A percentile compares a stretch with the other conserved stretches of the same genome.
Conservation (phyloP, 2,888 invertebrate species). For the Pachycephus smyrnensis region DNA sequence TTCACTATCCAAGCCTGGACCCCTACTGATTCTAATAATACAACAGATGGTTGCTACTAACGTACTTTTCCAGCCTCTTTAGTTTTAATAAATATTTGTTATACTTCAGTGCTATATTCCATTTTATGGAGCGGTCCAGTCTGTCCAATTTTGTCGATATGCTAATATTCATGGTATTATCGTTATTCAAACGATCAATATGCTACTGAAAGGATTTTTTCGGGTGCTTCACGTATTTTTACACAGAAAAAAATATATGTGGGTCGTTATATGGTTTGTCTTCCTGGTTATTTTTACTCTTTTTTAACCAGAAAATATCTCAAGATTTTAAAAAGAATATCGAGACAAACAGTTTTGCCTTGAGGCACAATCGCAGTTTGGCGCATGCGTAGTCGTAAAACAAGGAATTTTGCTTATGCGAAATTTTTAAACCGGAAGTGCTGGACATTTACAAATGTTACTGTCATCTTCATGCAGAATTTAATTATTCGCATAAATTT, state of each 20-base stretch:
- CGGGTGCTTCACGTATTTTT: too few relatives aligned
- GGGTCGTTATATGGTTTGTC: not conserved
- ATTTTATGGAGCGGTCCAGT: not conserved
- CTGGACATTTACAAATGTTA: not conserved
- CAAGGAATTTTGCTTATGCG: not conserved
- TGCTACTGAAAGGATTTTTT: not conserved
- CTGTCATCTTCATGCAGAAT: not conserved
- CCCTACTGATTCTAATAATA: not conserved
- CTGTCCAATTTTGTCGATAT: not conserved
- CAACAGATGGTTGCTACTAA: not conserved
- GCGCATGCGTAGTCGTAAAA: too few relatives aligned
- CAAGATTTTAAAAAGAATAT: not conserved
- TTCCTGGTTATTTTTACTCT: not conserved
- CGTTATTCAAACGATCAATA: not conserved
- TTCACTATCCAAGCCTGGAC: not conserved
- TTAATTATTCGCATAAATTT: not conserved
- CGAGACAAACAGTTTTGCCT: not conserved
- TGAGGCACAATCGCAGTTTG: not conserved
- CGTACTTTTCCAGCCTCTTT: not conserved
- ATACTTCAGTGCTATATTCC: not conserved
- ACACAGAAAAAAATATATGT: too few relatives aligned
- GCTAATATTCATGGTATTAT: not conserved
- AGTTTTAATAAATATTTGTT: not conserved
- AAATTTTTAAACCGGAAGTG: not conserved
- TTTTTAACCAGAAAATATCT: not conserved